Percentiles rank a stretch among this genome's conserved stretches.
These are phyloP conservation scores for Megathymus violae DNA, from an alignment of 1,140 invertebrate genomes.

Conservation along the genomic window DNA sequence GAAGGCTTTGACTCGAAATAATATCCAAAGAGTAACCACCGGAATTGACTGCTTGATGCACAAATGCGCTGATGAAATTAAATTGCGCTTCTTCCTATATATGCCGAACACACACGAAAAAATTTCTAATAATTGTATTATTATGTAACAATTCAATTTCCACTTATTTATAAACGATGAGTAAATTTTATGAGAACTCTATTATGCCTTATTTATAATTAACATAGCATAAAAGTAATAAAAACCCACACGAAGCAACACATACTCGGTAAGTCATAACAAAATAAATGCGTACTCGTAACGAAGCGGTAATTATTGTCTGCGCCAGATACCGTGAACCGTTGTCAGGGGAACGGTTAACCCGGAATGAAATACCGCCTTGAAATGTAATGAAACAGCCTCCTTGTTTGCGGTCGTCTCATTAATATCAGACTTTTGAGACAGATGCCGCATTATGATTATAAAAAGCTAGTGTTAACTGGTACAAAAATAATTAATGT, in stretches of 20 bases:
- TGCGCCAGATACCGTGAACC: conserved; percentile 18
- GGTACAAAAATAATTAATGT: no score
- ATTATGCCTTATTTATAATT: neutral
- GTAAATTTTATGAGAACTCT: neutral
- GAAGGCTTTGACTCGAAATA: no score
- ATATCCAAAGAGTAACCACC: no score
- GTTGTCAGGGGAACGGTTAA: conserved; percentile 23
- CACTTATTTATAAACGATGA: neutral
- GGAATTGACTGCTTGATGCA: no score
- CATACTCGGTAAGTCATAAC: neutral
- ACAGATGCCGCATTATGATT: conserved; percentile 19
- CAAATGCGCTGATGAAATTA: no score
- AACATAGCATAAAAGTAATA: neutral
- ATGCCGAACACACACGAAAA: no score
- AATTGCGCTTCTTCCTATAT: no score
- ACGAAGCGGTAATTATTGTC: conserved; percentile 27
- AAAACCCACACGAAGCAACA: neutral
- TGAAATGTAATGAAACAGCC: conserved; percentile 29
- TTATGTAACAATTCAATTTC: no score
- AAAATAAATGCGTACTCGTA: conserved; percentile 24
- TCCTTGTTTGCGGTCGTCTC: conserved; percentile 17
- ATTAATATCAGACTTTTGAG: neutral
- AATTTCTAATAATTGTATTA: no score
- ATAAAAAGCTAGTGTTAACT: no score
- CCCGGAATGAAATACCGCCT: conserved; percentile 29